Evolutionary conservation across 1,140 invertebrate genomes (phyloP).

Genomic region (Drosophila setifemur): DNA sequence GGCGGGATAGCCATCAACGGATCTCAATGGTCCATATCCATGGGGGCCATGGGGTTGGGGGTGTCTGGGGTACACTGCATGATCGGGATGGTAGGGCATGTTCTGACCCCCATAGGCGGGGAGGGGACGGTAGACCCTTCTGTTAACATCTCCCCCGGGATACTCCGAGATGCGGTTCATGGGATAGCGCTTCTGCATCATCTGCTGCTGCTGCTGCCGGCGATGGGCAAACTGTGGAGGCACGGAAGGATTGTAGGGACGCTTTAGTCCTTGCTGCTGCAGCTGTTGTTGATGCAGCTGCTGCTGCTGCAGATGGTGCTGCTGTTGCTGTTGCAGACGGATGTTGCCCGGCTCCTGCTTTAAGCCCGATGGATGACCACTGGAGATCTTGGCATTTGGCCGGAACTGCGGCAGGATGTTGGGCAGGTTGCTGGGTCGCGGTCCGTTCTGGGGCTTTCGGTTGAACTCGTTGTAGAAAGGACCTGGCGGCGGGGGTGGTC

Average conservation of each 20-base stretch:
- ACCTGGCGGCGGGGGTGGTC: constrained; percentile 69
- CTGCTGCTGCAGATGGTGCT: not conserved
- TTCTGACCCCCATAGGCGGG: constrained; percentile 57
- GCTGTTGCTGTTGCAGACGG: constrained; percentile 71
- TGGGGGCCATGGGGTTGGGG: constrained; percentile 53
- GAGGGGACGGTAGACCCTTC: constrained; percentile 70
- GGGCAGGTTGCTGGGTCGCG: constrained; percentile 84
- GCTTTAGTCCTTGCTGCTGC: constrained; percentile 45
- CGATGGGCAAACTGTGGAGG: constrained; percentile 79
- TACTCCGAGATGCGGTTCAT: constrained; percentile 67
- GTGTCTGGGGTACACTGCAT: constrained; percentile 50
- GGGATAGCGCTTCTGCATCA: constrained; percentile 60
- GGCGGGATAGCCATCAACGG: constrained; percentile 48
- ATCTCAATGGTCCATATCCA: constrained; percentile 28
- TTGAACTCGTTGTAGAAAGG: constrained; percentile 79
- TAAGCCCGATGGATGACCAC: constrained; percentile 82
- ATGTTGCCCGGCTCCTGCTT: constrained; percentile 78
- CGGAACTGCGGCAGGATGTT: constrained; percentile 89
- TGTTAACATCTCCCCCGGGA: constrained; percentile 52
- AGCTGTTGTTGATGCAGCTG: constrained; percentile 64
- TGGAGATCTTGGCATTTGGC: constrained; percentile 86
- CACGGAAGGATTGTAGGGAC: constrained; percentile 50
- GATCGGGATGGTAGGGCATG: constrained; percentile 54
- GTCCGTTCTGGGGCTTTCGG: constrained; percentile 75
- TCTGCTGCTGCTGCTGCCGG: constrained; percentile 49